Evolutionary conservation across 2,888 invertebrate genomes (phyloP), one percentile per base, ranked within the genome.

Genomic region (Rhimphoctona megacephalus): DNA sequence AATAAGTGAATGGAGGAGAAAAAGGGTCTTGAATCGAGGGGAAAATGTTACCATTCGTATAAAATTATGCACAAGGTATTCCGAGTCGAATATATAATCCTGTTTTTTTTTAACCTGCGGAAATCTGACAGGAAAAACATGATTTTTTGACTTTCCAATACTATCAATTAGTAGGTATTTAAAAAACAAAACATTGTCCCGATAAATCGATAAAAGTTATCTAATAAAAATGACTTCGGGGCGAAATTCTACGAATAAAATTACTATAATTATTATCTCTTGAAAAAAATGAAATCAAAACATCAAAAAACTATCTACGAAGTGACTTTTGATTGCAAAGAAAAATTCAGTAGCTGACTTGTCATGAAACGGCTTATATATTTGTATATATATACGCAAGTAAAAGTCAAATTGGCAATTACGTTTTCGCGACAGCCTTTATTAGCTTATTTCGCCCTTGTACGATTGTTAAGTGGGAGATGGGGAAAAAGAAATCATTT

Each of bases 391-490:
- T 67, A 54, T 54, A 67, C 39, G 36, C 69, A 39, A 2, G 30
- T 9, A 54, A 30, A 43, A 69, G 64, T 67, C 25, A 76, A 66
- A 85, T 83, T 85, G 85, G 54, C 85, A 85, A 85, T 85, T 76
- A 83, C 49, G 33, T 78, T 70, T 67, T 80, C 64, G 30, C 79
- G 76, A 83, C 76, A 80, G 79, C 25, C 76, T 73, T 83, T 72
- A 86, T 86, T 86, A 83, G 80, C 80, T 86, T 74, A 66, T 77
- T 54, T 66, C 30, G 49, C 39, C 33, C 77, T 74, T 61, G 46
- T 43, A 67, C 66, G 54, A 76, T 83, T 67, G 73, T 52, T 81
- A 54, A 70, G 69, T 61, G 22, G 66, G 19, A 19, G 66, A 57
- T n/a, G 66, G 6, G 54, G 11, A 43, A 73, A n/a, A 69, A 69